phyloP scores from a whole-genome alignment of 1,140 invertebrate genomes.

The Trichoplusia ni region DNA sequence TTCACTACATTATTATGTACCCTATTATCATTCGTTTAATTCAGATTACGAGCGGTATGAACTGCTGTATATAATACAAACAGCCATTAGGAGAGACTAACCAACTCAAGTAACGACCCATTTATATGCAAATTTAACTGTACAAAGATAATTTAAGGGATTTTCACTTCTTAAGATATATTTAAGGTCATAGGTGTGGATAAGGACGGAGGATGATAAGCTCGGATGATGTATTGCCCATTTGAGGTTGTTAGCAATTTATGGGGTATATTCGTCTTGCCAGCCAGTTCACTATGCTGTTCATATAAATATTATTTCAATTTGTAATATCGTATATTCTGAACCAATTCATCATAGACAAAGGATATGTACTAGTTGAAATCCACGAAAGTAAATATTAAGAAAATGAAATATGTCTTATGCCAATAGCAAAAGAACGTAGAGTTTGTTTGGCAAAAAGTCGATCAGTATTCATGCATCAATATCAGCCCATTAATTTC shows the following conservation, averaged over 20 bases:
- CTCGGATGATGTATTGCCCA: background rate
- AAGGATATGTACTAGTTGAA: too few species aligned
- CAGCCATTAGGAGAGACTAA: slow-evolving; percentile 58
- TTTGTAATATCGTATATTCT: too few species aligned
- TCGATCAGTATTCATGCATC: too few species aligned
- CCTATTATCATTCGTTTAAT: slow-evolving; percentile 43
- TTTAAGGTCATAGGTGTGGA: slow-evolving; percentile 23
- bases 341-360: too few species aligned
- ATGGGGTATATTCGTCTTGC: too few species aligned
- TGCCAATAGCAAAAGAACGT: too few species aligned
- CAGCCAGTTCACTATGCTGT: too few species aligned
- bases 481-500: too few species aligned
- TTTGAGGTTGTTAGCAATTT: slow-evolving; percentile 1
- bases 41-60: slow-evolving; percentile 34
- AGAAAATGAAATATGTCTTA: too few species aligned
- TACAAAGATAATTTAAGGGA: slow-evolving; percentile 62
- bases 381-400: too few species aligned
- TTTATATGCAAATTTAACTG: slow-evolving; percentile 68
- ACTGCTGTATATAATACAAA: slow-evolving; percentile 53
- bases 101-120: slow-evolving; percentile 58
- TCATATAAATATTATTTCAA: too few species aligned
- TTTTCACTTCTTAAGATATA: slow-evolving; percentile 49
- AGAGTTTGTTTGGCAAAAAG: too few species aligned
- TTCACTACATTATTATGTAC: slow-evolving; percentile 17
- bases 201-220: background rate